Evolutionary conservation across 2,888 invertebrate genomes (phyloP).

Genomic region (Glaucopsyche alexis): DNA sequence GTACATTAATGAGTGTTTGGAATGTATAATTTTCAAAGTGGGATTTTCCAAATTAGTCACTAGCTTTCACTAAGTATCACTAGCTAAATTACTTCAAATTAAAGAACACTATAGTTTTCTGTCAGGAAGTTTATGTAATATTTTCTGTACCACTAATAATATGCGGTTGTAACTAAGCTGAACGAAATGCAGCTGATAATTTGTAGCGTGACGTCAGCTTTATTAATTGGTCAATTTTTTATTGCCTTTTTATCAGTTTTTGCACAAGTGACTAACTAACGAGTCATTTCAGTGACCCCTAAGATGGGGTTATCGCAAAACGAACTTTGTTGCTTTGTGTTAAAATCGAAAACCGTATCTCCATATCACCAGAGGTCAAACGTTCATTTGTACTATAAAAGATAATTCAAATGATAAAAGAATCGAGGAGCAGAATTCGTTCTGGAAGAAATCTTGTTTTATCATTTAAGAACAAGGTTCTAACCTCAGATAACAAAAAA

Average conservation of each 20-base stretch:
- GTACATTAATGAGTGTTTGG: no score
- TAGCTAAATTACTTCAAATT: no score
- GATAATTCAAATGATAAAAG: neutral
- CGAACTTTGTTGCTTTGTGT: neutral
- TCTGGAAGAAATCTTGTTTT: neutral
- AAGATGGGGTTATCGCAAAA: conserved; percentile 11
- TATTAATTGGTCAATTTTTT: neutral
- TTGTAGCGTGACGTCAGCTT: neutral
- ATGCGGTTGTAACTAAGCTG: no score
- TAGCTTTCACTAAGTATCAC: no score
- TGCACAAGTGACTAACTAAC: neutral
- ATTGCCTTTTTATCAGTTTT: neutral
- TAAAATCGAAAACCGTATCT: neutral
- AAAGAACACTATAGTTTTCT: no score
- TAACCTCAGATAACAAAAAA: neutral
- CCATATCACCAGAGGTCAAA: conserved; percentile 11
- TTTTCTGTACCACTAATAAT: no score
- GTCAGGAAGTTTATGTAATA: no score
- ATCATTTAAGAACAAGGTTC: conserved; percentile 7
- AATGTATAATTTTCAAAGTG: no score
- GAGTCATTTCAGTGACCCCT: neutral
- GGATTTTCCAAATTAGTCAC: no score
- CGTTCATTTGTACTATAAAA: conserved; percentile 10
- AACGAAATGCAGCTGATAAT: neutral
- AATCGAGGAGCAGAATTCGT: neutral